These are phyloP conservation scores for Polypedilum vanderplanki DNA, from an alignment of 1,140 invertebrate species.

Conservation along the genomic window DNA sequence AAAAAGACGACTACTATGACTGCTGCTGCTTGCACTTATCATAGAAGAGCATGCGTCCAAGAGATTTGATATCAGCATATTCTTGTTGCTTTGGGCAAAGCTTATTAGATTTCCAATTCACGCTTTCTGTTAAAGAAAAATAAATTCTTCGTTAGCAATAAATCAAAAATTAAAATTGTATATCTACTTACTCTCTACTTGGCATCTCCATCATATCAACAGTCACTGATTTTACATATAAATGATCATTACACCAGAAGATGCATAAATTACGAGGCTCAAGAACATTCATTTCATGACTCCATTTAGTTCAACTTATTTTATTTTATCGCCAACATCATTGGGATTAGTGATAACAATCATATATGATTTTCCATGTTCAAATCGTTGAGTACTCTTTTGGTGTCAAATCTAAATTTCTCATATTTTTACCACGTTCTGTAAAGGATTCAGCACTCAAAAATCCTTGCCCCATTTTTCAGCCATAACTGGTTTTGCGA, in stretches of 20 bases:
- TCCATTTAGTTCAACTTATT: slow-evolving; percentile 73
- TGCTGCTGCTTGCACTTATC: slow-evolving; percentile 52
- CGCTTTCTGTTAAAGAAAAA: slow-evolving; percentile 53
- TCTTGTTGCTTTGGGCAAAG: slow-evolving; percentile 58
- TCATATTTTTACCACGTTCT: slow-evolving; percentile 58
- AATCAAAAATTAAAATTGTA: slow-evolving; percentile 30
- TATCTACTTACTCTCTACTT: slow-evolving; percentile 57
- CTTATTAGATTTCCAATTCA: slow-evolving; percentile 61
- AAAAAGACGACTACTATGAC: too few species aligned
- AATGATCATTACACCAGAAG: slow-evolving; percentile 74
- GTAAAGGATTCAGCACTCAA: slow-evolving; percentile 69
- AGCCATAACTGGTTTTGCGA: slow-evolving; percentile 68
- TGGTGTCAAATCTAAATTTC: slow-evolving; percentile 69
- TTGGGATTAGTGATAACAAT: slow-evolving; percentile 66
- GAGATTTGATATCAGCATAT: slow-evolving; percentile 67
- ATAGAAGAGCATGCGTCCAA: slow-evolving; percentile 63
- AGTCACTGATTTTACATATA: slow-evolving; percentile 65
- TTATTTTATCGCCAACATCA: slow-evolving; percentile 61
- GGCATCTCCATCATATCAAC: slow-evolving; percentile 68
- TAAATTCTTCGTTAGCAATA: slow-evolving; percentile 32
- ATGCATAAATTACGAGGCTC: slow-evolving; percentile 69
- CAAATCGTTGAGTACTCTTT: slow-evolving; percentile 53
- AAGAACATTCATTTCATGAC: slow-evolving; percentile 74
- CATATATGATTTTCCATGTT: slow-evolving; percentile 64
- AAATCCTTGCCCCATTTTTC: slow-evolving; percentile 75